Conservation (phyloP, 2,797 vertebrate species). For the Spinus olivaceus region DNA sequence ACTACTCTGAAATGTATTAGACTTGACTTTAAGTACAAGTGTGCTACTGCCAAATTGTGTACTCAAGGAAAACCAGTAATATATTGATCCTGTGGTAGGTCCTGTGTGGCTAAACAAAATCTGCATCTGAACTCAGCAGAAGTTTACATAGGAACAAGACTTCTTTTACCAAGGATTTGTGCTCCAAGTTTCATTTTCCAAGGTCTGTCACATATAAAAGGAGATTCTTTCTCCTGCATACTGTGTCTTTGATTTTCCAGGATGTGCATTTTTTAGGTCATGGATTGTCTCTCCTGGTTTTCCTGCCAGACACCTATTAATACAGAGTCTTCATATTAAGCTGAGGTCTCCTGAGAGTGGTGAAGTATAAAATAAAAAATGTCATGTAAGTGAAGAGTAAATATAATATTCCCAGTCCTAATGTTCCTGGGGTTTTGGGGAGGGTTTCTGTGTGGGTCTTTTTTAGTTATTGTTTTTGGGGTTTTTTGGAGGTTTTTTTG, state of each 20-base stretch:
- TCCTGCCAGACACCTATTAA: neutral
- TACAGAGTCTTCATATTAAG: neutral
- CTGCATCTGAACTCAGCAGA: neutral
- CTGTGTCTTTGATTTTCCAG: neutral
- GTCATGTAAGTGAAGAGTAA: neutral
- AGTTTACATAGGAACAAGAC: neutral
- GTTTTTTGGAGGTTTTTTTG: no score
- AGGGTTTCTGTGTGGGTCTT: neutral
- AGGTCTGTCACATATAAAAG: neutral
- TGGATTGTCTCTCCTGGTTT: neutral
- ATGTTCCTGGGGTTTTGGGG: neutral
- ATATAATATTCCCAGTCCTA: neutral
- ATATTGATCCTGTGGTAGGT: neutral
- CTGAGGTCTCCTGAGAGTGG: neutral
- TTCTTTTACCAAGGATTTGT: neutral
- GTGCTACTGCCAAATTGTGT: neutral
- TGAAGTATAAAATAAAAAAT: neutral
- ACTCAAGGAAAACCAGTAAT: neutral
- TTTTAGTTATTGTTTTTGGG: neutral
- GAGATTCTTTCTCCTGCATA: neutral
- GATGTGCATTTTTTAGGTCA: neutral
- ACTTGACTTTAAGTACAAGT: neutral
- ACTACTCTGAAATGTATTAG: neutral
- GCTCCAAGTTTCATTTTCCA: neutral
- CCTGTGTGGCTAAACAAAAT: neutral